phyloP scores from a whole-genome alignment of 1,140 invertebrate species.

The Arion vulgaris region DNA sequence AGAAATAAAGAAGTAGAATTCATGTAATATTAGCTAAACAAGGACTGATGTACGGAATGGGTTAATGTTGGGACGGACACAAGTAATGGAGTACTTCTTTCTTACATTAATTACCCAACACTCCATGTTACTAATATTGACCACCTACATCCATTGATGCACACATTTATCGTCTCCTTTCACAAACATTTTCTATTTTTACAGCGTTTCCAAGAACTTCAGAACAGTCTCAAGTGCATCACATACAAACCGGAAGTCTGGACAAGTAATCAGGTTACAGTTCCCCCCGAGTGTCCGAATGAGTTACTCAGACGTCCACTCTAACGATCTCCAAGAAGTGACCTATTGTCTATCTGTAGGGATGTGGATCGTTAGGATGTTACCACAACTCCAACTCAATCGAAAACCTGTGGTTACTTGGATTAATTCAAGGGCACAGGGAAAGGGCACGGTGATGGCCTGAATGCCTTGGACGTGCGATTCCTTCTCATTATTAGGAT shows the following conservation, averaged over 20 bases:
- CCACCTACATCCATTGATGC: no score
- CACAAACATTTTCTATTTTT: no score
- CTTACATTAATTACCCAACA: no score
- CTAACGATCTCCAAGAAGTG: not conserved
- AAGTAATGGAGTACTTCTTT: no score
- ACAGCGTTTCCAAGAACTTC: no score
- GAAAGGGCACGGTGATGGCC: not conserved
- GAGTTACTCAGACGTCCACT: not conserved
- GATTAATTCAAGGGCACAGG: not conserved
- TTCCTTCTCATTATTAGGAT: not conserved
- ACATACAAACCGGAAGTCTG: not conserved
- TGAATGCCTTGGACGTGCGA: not conserved
- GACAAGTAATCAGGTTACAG: conserved; percentile 14
- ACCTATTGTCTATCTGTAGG: not conserved
- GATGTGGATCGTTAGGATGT: not conserved
- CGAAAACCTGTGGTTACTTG: not conserved
- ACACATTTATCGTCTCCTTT: no score
- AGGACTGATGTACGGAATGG: no score
- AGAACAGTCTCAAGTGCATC: not conserved
- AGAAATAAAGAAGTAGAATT: no score
- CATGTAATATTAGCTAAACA: no score
- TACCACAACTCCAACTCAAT: not conserved
- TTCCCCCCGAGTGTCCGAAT: not conserved
- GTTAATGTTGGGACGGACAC: no score
- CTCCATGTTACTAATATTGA: no score